phyloP scores from a whole-genome alignment of 2,113 vertebrate genomes.

The Phrynosoma platyrhinos region DNA sequence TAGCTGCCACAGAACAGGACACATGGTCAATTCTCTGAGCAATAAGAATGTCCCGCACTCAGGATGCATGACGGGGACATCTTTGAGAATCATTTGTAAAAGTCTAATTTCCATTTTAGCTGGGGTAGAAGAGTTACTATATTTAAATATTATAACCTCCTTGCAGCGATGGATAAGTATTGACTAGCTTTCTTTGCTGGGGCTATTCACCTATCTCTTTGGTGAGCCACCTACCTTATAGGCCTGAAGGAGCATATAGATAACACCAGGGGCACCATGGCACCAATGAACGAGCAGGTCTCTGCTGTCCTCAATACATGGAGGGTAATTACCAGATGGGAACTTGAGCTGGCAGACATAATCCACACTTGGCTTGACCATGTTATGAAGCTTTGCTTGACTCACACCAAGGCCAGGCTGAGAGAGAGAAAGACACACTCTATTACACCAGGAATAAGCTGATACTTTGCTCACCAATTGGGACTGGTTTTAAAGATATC shows the following conservation, averaged over 20 bases:
- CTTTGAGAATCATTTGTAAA: conserved; percentile 22
- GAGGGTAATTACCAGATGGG: conserved; percentile 92
- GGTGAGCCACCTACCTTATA: conserved; percentile 82
- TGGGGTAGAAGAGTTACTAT: not conserved
- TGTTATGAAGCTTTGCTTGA: conserved; percentile 77
- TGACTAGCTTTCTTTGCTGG: not conserved
- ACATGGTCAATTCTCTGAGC: not conserved
- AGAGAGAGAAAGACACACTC: conserved; percentile 30
- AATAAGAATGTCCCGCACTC: not conserved
- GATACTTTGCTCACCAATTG: not conserved
- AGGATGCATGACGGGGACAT: not conserved
- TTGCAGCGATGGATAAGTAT: not conserved
- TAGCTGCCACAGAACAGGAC: conserved; percentile 26
- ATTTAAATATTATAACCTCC: conserved; percentile 15
- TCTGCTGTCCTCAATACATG: conserved; percentile 87
- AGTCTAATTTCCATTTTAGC: not conserved
- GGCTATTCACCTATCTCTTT: not conserved
- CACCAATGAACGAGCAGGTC: conserved; percentile 97
- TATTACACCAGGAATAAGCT: not conserved
- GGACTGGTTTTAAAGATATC: not conserved
- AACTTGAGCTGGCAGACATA: conserved; percentile 89
- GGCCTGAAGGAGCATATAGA: conserved; percentile 96
- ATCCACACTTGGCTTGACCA: conserved; percentile 93
- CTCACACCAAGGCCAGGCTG: conserved; percentile 78
- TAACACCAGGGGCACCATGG: conserved; percentile 91